These are phyloP conservation scores for Nemopilema nomurai DNA, from an alignment of 30 jellyfish, hydroid and myxozoan genomes.

Conservation along the genomic window DNA sequence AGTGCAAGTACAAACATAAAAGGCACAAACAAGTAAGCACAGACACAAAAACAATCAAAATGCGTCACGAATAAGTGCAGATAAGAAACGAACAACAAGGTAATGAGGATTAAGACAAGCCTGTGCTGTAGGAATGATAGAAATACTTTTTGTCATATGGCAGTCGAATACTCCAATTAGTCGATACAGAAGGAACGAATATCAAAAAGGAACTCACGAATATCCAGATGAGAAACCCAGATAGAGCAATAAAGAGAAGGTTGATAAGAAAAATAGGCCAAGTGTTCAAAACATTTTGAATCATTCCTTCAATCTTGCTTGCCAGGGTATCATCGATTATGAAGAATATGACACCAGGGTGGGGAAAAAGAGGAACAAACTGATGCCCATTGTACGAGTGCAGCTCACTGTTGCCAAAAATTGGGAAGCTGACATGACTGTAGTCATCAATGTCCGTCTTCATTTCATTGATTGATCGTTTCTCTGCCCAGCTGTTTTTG, in stretches of 20 bases:
- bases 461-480: constrained; percentile 6
- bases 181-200: not conserved
- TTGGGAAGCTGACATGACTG: constrained; percentile 39
- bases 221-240: constrained; percentile 33
- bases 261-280: constrained; percentile 37
- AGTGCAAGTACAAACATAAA: too few relatives aligned
- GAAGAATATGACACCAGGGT: constrained; percentile 47
- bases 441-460: constrained; percentile 24
- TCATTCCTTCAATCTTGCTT: not conserved
- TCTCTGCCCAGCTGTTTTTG: constrained; percentile 23
- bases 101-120: too few relatives aligned
- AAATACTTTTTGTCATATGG: too few relatives aligned
- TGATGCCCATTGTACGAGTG: constrained; percentile 3
- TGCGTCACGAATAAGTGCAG: too few relatives aligned
- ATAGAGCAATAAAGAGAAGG: not conserved
- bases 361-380: constrained; percentile 37
- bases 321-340: constrained; percentile 12
- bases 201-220: constrained; percentile 16
- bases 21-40: too few relatives aligned
- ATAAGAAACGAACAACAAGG: too few relatives aligned
- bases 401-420: constrained; percentile 20
- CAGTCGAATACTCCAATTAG: too few relatives aligned
- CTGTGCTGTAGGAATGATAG: too few relatives aligned
- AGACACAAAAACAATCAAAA: too few relatives aligned
- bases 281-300: not conserved